Evolutionary conservation across 2,797 vertebrate species (phyloP).

Genomic region (Crenichthys baileyi): DNA sequence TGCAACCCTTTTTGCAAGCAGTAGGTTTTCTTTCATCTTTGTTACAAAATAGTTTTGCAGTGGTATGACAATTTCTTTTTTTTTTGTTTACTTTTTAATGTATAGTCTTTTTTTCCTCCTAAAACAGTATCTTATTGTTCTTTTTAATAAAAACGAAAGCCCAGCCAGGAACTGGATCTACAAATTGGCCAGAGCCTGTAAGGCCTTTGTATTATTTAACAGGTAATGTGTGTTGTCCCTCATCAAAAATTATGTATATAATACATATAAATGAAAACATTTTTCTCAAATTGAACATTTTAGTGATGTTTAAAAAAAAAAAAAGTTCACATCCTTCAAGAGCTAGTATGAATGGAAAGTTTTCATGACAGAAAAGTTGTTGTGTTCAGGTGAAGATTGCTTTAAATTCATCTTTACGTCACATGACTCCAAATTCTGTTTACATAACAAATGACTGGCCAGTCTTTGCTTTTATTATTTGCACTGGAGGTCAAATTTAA

Average conservation of each 20-base stretch:
- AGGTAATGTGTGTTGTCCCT: neutral
- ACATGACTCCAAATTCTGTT: conserved; percentile 16
- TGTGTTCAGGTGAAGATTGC: too few species aligned
- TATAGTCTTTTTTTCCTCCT: neutral
- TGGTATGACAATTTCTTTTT: too few species aligned
- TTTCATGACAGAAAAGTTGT: conserved; percentile 41
- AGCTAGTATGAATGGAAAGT: neutral
- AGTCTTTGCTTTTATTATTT: conserved; percentile 68
- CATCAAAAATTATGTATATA: neutral
- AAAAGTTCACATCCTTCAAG: neutral
- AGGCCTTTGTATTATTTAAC: neutral
- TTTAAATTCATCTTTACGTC: too few species aligned
- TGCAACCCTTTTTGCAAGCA: neutral
- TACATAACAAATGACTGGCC: conserved; percentile 61
- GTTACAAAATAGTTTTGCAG: neutral
- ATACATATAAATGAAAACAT: neutral
- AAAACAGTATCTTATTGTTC: neutral
- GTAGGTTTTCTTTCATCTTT: neutral
- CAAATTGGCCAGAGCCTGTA: neutral
- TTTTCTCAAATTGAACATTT: neutral
- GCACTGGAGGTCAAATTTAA: conserved; percentile 86
- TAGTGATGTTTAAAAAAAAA: neutral
- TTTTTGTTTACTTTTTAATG: neutral
- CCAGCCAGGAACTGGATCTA: neutral
- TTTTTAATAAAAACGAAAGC: neutral